phyloP scores from a whole-genome alignment of 2,888 invertebrate species.

The Scrobipalpa costella region DNA sequence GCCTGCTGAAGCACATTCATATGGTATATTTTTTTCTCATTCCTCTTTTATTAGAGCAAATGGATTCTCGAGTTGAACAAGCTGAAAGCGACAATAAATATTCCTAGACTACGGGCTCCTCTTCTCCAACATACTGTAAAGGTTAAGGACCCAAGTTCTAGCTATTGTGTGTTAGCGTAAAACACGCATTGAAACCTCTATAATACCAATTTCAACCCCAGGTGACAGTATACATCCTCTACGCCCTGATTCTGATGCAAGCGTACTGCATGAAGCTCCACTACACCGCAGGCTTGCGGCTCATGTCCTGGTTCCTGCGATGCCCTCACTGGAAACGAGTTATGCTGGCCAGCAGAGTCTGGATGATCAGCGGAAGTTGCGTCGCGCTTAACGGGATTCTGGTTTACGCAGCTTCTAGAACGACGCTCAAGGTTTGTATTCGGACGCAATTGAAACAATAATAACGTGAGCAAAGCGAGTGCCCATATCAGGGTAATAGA shows the following conservation, averaged over 20 bases:
- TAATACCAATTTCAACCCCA: background rate
- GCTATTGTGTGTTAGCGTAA: too few species aligned
- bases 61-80: too few species aligned
- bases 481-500: too few species aligned
- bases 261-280: constrained; percentile 75
- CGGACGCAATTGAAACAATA: too few species aligned
- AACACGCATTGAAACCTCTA: too few species aligned
- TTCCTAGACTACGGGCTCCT: too few species aligned
- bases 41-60: background rate
- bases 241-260: constrained; percentile 65
- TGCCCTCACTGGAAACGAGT: constrained; percentile 64
- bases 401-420: constrained; percentile 65
- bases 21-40: constrained; percentile 46
- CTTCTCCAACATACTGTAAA: too few species aligned
- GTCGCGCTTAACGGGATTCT: constrained; percentile 65
- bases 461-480: too few species aligned
- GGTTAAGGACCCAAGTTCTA: too few species aligned
- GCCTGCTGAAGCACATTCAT: constrained; percentile 65
- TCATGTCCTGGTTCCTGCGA: constrained; percentile 59
- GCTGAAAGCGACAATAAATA: too few species aligned
- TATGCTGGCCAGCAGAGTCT: constrained; percentile 48
- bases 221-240: constrained; percentile 66
- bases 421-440: constrained; percentile 58
- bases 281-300: constrained; percentile 67
- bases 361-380: constrained; percentile 59